Evolutionary conservation across 2,797 vertebrate genomes (phyloP), one percentile per base, ranked within the genome.

Genomic region (Anniella stebbinsi): DNA sequence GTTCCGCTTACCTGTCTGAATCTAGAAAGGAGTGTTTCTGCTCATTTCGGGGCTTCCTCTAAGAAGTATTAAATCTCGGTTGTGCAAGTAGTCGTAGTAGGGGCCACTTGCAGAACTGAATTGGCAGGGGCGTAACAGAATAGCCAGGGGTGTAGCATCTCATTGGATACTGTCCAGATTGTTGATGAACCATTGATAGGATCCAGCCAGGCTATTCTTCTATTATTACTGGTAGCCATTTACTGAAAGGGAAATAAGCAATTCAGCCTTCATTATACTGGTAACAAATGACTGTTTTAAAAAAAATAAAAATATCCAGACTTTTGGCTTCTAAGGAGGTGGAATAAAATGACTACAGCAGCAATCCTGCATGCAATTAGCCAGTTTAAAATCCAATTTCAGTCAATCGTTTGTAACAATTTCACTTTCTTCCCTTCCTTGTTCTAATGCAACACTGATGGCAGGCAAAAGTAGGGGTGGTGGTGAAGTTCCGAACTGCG

Each of bases 291-390:
- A 12, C 41, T 48, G 41, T 54, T 54, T 78, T 38, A 48, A 36
- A 30, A 80, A 51, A 69, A 51, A n/a, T n/a, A n/a, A n/a, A n/a
- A n/a, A n/a, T 8, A 9, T 80, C 41, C 18, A 69, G 21, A 80
- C 23, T 80, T 87, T 38, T 69, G 36, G 4, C 17, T 33, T 87
- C 23, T 87, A 28, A 54, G 45, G 63, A 45, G 13, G 41, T 51
- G n/a, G 48, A 87, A 87, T 86, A 54, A 87, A 66, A 69, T 60
- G 80, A 70, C 36, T 30, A 86, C 25, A 73, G 21, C 33, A 80
- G 41, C 4, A 45, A 67, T 67, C 76, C 66, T 69, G 41, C n/a
- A 28, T 17, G 23, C 23, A 66, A 67, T 87, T 87, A 51, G 60
- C 38, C 36, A 67, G 81, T 41, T 67, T 30, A 63, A 30, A 41